These are phyloP conservation scores for Beaufortia kweichowensis DNA, from an alignment of 2,113 vertebrate species.

Conservation along the genomic window DNA sequence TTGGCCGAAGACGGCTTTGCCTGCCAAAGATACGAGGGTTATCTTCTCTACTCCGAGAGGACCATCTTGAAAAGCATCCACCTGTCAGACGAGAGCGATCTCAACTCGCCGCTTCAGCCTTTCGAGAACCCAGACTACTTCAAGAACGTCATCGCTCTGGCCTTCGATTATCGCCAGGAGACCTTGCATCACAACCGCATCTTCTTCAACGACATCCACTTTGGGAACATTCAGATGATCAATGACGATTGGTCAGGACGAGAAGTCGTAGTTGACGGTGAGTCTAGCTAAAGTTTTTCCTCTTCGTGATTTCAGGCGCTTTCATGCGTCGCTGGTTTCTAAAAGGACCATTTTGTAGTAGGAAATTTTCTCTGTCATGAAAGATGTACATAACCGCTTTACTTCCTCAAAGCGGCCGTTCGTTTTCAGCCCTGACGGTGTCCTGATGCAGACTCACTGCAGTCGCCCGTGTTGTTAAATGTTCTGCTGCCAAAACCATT, in stretches of 20 bases:
- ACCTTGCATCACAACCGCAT: slow-evolving; percentile 86
- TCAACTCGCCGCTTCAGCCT: slow-evolving; percentile 92
- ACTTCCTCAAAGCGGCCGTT: neutral
- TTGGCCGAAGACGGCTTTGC: slow-evolving; percentile 85
- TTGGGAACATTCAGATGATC: slow-evolving; percentile 95
- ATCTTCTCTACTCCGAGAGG: slow-evolving; percentile 94
- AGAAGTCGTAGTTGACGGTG: slow-evolving; percentile 88
- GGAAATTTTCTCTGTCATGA: neutral
- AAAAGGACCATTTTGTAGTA: neutral
- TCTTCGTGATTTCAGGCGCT: neutral
- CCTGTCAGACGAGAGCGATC: slow-evolving; percentile 92
- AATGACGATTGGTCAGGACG: slow-evolving; percentile 93
- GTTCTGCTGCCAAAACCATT: slow-evolving; percentile 43
- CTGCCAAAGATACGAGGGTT: slow-evolving; percentile 91
- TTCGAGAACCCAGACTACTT: slow-evolving; percentile 92
- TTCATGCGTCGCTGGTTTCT: neutral
- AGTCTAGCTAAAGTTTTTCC: slow-evolving; percentile 66
- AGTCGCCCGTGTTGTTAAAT: slow-evolving; percentile 48
- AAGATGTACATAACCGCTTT: neutral
- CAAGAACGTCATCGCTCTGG: slow-evolving; percentile 91
- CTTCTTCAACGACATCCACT: slow-evolving; percentile 96
- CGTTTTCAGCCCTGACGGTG: slow-evolving; percentile 37
- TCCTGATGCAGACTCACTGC: slow-evolving; percentile 42
- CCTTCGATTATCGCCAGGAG: slow-evolving; percentile 89
- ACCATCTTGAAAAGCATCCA: slow-evolving; percentile 96